Evolutionary conservation across 2,797 vertebrate species (phyloP).

Genomic region (Botia kubotai): DNA sequence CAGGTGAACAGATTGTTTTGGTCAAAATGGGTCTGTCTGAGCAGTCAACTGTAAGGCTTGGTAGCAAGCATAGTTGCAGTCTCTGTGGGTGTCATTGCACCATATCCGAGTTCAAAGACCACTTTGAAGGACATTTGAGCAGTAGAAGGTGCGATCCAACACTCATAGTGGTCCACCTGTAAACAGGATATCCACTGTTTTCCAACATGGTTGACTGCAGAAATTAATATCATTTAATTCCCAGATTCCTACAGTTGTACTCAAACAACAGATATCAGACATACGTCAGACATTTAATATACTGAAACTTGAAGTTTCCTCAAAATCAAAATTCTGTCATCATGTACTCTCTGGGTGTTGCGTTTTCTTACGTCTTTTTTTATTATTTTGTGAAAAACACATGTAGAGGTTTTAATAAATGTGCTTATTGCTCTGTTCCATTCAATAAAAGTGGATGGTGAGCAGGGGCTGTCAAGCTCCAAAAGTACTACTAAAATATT

Average conservation of each 20-base stretch:
- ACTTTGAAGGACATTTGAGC: slow-evolving; percentile 51
- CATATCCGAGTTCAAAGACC: slow-evolving; percentile 40
- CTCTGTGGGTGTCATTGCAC: slow-evolving; percentile 31
- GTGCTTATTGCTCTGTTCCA: too few relatives aligned
- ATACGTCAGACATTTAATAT: too few relatives aligned
- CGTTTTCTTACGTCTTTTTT: background rate
- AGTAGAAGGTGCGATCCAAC: slow-evolving; percentile 30
- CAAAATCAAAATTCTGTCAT: background rate
- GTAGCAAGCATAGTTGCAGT: slow-evolving; percentile 16
- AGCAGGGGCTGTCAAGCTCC: too few relatives aligned
- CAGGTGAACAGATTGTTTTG: slow-evolving; percentile 31
- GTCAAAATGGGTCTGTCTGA: slow-evolving; percentile 4
- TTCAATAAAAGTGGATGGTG: too few relatives aligned
- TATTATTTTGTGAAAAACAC: too few relatives aligned
- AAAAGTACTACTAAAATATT: too few relatives aligned
- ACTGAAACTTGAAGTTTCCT: background rate
- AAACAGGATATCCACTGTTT: background rate
- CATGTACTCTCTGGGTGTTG: background rate
- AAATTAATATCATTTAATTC: background rate
- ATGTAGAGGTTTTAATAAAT: too few relatives aligned
- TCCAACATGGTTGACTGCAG: background rate
- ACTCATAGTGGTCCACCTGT: background rate
- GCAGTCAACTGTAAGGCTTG: background rate
- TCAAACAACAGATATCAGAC: background rate
- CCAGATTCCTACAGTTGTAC: background rate